A percentile compares a stretch with the other conserved stretches of the same genome.
Evolutionary conservation across 2,888 invertebrate species (phyloP).

Genomic region (Apotomis turbidana): DNA sequence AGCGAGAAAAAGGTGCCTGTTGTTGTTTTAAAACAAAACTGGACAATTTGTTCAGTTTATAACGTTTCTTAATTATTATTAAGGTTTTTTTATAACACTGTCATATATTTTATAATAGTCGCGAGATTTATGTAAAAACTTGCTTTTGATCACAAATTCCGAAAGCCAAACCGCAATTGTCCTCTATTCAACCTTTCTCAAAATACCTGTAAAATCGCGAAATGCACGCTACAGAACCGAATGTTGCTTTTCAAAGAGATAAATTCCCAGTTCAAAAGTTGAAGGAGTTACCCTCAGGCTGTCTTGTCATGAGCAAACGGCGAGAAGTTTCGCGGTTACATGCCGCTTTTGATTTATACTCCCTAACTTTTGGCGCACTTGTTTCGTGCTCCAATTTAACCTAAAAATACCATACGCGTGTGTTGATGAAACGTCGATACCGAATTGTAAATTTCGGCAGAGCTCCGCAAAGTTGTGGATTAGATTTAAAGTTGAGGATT

Average conservation of each 20-base stretch:
- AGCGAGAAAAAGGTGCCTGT: too few species aligned
- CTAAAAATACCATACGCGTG: conserved; percentile 42
- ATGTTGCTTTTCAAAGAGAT: conserved; percentile 41
- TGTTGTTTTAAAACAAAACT: too few species aligned
- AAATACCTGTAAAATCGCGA: conserved; percentile 34
- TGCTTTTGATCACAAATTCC: not conserved
- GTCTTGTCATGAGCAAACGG: conserved; percentile 55
- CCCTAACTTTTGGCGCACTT: conserved; percentile 52
- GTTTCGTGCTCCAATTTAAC: conserved; percentile 49
- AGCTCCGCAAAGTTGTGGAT: conserved; percentile 17
- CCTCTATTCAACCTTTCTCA: conserved; percentile 7
- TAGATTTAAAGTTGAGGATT: not conserved
- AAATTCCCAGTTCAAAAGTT: conserved; percentile 49
- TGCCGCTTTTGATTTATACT: conserved; percentile 59
- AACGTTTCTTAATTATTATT: too few species aligned
- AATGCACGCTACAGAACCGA: conserved; percentile 35
- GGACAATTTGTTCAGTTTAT: too few species aligned
- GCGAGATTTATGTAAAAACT: too few species aligned
- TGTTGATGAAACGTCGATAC: conserved; percentile 24
- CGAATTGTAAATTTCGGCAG: not conserved
- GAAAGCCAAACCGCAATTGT: not conserved
- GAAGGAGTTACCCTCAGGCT: conserved; percentile 54
- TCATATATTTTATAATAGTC: too few species aligned
- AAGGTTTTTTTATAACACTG: too few species aligned
- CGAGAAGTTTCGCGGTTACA: conserved; percentile 53